Evolutionary conservation across 2,888 invertebrate genomes (phyloP).

Genomic region (Dynastes tityus): DNA sequence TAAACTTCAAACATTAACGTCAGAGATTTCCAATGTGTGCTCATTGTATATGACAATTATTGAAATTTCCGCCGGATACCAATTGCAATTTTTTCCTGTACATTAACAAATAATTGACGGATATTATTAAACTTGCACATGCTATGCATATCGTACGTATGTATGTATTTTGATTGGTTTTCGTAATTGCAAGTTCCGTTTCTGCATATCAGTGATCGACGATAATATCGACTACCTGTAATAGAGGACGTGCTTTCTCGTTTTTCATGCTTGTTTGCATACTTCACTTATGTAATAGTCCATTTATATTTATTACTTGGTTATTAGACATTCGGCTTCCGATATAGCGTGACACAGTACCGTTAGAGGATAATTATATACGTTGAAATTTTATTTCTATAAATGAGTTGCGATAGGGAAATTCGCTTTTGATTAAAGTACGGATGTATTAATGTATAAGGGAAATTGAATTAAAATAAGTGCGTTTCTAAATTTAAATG

Average conservation of each 20-base stretch:
- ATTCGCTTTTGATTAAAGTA: neutral
- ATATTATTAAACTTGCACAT: too few relatives aligned
- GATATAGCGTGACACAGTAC: neutral
- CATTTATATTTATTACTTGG: neutral
- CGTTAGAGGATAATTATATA: neutral
- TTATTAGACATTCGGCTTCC: neutral
- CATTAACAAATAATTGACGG: too few relatives aligned
- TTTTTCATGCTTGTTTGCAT: conserved; percentile 1
- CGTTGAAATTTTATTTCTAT: neutral
- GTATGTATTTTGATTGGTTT: too few relatives aligned
- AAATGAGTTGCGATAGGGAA: neutral
- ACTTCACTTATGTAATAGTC: neutral
- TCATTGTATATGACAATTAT: neutral
- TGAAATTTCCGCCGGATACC: conserved; percentile 5
- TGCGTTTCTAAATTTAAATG: neutral
- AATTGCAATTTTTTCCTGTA: neutral
- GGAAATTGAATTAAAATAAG: too few relatives aligned
- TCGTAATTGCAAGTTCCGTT: too few relatives aligned
- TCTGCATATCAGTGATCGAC: neutral
- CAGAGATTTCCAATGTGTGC: neutral
- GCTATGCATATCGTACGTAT: too few relatives aligned
- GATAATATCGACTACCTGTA: conserved; percentile 4
- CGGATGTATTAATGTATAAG: neutral
- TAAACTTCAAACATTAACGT: too few relatives aligned
- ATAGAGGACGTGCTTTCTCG: neutral